These are phyloP conservation scores for Cheiracanthium punctorium DNA, from an alignment of 2,888 invertebrate species.

Conservation along the genomic window DNA sequence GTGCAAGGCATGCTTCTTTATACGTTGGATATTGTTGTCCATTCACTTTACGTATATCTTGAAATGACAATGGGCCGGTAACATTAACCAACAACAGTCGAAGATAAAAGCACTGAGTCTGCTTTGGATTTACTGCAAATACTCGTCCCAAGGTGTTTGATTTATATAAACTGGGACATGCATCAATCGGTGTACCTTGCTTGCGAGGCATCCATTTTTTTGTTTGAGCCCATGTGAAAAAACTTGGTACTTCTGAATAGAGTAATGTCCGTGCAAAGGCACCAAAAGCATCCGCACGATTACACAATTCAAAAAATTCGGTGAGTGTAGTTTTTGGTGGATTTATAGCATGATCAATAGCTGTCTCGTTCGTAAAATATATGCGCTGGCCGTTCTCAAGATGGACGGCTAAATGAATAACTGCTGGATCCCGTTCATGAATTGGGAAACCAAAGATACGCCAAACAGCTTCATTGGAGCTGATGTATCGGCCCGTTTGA, in stretches of 20 bases:
- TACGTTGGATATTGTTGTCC: constrained; percentile 19
- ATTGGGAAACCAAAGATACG: constrained; percentile 31
- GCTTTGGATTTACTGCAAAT: constrained; percentile 28
- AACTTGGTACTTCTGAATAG: too few relatives aligned
- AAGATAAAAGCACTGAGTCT: constrained; percentile 25
- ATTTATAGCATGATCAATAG: too few relatives aligned
- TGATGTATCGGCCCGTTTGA: too few relatives aligned
- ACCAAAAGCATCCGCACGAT: too few relatives aligned
- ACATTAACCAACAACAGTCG: constrained; percentile 36
- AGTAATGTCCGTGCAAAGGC: too few relatives aligned
- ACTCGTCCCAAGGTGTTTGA: constrained; percentile 13
- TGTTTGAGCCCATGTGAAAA: too few relatives aligned
- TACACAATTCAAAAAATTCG: too few relatives aligned
- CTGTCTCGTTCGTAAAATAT: too few relatives aligned
- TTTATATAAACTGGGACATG: constrained; percentile 14
- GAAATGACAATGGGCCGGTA: not conserved
- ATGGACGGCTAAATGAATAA: constrained; percentile 34
- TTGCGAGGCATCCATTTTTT: too few relatives aligned
- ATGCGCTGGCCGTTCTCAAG: too few relatives aligned
- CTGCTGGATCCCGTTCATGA: constrained; percentile 40
- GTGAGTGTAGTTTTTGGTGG: too few relatives aligned
- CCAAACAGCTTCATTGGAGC: constrained; percentile 39
- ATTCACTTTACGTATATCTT: too few relatives aligned
- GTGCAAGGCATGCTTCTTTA: constrained; percentile 40
- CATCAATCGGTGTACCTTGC: not conserved